Percentiles rank a stretch among this genome's conserved stretches.
Evolutionary conservation across 2,888 invertebrate species (phyloP).

Genomic region (Dioctria linearis): DNA sequence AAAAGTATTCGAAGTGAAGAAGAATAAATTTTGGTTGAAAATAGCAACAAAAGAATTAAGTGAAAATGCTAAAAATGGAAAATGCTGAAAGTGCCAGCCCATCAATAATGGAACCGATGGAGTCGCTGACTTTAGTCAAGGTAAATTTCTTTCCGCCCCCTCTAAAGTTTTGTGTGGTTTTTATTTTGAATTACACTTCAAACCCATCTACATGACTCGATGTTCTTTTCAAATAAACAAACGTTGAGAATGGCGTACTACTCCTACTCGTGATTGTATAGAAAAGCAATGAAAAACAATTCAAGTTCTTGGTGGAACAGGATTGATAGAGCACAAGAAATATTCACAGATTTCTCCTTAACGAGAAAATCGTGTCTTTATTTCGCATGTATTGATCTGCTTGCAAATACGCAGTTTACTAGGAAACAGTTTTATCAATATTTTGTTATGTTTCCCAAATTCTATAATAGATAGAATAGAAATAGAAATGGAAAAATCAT

Average conservation of each 20-base stretch:
- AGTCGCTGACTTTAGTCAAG: slow-evolving; percentile 65
- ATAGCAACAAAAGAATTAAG: neutral
- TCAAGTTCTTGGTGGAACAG: neutral
- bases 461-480: too few relatives aligned
- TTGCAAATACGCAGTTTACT: neutral
- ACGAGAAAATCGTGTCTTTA: neutral
- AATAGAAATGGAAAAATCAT: too few relatives aligned
- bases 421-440: neutral
- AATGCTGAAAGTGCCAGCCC: slow-evolving; percentile 56
- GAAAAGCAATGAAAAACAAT: too few relatives aligned
- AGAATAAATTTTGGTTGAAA: neutral
- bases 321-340: neutral
- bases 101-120: slow-evolving; percentile 67
- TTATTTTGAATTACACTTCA: neutral
- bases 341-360: neutral
- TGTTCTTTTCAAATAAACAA: neutral
- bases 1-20: neutral
- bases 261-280: neutral
- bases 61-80: slow-evolving; percentile 41
- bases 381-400: neutral
- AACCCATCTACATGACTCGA: neutral
- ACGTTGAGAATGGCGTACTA: neutral
- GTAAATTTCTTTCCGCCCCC: slow-evolving; percentile 60
- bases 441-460: neutral
- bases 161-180: neutral